Evolutionary conservation across 1,140 invertebrate genomes (phyloP).

Genomic region (Panagrolaimus sp.): DNA sequence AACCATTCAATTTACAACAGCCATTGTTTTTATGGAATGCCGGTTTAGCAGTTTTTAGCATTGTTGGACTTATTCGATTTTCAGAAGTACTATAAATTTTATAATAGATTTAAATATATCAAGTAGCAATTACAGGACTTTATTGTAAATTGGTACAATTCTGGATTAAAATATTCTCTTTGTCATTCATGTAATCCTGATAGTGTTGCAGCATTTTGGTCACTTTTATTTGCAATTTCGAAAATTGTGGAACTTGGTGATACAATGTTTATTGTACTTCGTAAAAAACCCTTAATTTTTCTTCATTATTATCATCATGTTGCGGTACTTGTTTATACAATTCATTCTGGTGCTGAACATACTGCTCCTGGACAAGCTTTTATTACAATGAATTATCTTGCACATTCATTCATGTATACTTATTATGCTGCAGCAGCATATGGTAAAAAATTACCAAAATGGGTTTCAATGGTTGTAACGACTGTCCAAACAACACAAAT

Average conservation of each 20-base stretch:
- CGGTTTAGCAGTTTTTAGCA: constrained; percentile 79
- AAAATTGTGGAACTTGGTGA: constrained; percentile 58
- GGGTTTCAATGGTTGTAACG: constrained; percentile 85
- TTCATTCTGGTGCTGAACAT: constrained; percentile 87
- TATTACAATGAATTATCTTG: constrained; percentile 94
- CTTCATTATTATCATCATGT: constrained; percentile 65
- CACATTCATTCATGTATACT: constrained; percentile 94
- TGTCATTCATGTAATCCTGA: constrained; percentile 68
- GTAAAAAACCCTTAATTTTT: constrained; percentile 55
- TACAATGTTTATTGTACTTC: constrained; percentile 57
- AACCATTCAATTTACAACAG: constrained; percentile 76
- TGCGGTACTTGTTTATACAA: constrained; percentile 78
- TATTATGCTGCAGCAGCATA: constrained; percentile 87
- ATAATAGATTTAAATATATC: too few species aligned
- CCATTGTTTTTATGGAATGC: constrained; percentile 85
- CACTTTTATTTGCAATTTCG: constrained; percentile 52
- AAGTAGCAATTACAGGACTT: constrained; percentile 45
- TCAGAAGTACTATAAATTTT: constrained; percentile 67
- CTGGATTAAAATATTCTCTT: constrained; percentile 63
- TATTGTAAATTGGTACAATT: constrained; percentile 30
- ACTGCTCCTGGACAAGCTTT: constrained; percentile 92
- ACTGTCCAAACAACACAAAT: constrained; percentile 77
- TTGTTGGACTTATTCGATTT: constrained; percentile 65
- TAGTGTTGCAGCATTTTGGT: constrained; percentile 75
- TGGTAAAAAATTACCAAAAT: constrained; percentile 73